Base-by-base conservation (phyloP, 2,113 vertebrate species). In the Colistium nudipinnis region DNA sequence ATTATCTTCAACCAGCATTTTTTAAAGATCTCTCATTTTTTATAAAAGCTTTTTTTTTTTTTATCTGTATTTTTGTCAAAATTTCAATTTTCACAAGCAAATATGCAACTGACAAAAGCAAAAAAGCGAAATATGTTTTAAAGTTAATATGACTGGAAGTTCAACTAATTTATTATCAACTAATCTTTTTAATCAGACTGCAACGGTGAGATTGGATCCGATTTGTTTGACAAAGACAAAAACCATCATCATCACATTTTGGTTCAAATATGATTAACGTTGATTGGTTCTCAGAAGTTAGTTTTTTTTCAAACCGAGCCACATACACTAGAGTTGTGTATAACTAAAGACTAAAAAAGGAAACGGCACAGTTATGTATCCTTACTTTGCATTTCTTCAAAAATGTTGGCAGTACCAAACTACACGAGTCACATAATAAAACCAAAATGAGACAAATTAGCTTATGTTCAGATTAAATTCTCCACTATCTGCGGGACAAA, bases 391-490 rank as follows among this genome's bases (percentile, higher is more conserved):
- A 16, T 57, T 44, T 44, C 24, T 36, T 47, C 14, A 36, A 8
- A 22, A 24, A 22, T 33, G 35, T 43, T 31, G 13, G 19, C n/a
- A 4, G 19, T 14, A 20, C 19, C 3, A 14, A 52, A 25, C 31
- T 47, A 14, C 16, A 62, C 43, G n/a, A 43, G 36, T 22, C 36
- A 25, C 20, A 25, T 19, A 67, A 63, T 33, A 19, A 57, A 44
- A 52, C 9, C 22, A 51, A 25, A 47, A 38, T 28, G 35, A 55
- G 43, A 51, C 13, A 44, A 78, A 65, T 25, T 33, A 6, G 60
- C 33, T 74, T 28, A 64, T 44, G 35, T 4, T 31, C 53, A 54
- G 70, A 67, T 44, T 44, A 6, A 36, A 62, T 31, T 75, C 48
- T 43, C 3, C 17, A 14, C n/a, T 39, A 12, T 61, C 27, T 74